Conservation (phyloP, 2,797 vertebrate genomes). For the Valencia hispanica region DNA sequence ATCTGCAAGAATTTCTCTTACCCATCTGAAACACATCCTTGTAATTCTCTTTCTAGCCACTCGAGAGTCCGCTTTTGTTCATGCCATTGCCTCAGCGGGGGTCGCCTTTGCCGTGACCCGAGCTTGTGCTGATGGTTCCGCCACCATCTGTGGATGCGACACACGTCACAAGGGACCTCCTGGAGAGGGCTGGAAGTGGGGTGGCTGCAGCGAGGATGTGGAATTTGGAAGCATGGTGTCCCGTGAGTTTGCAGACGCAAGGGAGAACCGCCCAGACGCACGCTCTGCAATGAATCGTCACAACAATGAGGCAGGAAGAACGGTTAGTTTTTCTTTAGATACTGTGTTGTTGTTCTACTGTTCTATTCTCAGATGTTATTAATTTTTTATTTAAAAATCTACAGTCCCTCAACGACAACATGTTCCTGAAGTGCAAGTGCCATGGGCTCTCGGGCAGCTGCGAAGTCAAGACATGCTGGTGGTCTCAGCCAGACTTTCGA, state of each 20-base stretch:
- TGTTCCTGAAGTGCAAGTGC: conserved; percentile 98
- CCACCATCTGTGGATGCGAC: conserved; percentile 95
- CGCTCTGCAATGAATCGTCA: conserved; percentile 98
- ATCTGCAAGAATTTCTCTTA: not conserved
- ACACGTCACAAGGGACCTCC: conserved; percentile 91
- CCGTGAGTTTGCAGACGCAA: conserved; percentile 93
- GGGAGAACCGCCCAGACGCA: conserved; percentile 95
- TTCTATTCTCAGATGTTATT: conserved; percentile 11
- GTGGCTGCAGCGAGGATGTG: conserved; percentile 96
- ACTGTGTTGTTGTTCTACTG: not conserved
- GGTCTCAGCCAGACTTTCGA: conserved; percentile 96
- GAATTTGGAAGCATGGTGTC: conserved; percentile 98
- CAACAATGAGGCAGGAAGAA: conserved; percentile 96
- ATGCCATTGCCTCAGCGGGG: conserved; percentile 94
- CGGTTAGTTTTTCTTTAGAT: conserved; percentile 70
- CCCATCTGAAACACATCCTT: conserved; percentile 3
- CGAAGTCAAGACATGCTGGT: conserved; percentile 99
- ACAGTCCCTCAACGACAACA: conserved; percentile 93
- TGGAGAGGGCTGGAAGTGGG: conserved; percentile 98
- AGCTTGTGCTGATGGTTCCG: conserved; percentile 93
- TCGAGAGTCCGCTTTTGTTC: conserved; percentile 95
- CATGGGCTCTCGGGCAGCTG: conserved; percentile 97
- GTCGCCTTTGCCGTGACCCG: conserved; percentile 96
- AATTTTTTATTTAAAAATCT: not conserved
- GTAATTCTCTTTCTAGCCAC: conserved; percentile 84